Base-by-base conservation (phyloP, 92 coral and sea anemone genomes). In the Isaurus tuberculatus region DNA sequence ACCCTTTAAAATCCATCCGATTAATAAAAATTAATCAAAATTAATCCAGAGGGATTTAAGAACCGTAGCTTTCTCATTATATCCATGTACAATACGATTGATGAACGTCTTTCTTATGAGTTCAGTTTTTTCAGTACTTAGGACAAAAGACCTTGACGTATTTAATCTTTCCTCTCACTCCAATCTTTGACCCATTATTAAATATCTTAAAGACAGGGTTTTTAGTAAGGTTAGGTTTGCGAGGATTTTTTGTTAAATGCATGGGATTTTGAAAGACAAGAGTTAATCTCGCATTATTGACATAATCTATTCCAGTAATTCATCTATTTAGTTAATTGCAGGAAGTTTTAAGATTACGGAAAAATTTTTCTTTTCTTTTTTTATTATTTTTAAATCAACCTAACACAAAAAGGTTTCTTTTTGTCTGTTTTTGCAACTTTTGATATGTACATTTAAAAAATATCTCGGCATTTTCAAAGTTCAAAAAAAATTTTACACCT, bases 1-100 rank as follows among this genome's bases (percentile, higher is more conserved):
- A 77, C 19, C 26, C 19, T 77, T 77, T 75, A 20, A n/a, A 46
- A 49, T 33, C 70, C 36, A 77, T 57, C 82, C 49, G 69, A 58
- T 77, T 77, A 77, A 36, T 60, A 26, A 23, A 34, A 63, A 22
- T 22, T 28, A 63, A 63, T 15, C 16, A 63, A 32, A 25, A 14
- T 58, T 23, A 34, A 77, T 77, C 55, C 55, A 20, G 3, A 13
- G 32, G 42, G 22, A 32, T 48, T 75, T 9, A 13, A n/a, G 36
- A 29, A 3, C 17, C 81, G 26, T 13, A 19, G 46, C 48, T 75
- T 75, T 16, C 19, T 30, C 27, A 8, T 55, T 20, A 57, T 14
- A 27, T 8, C 14, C 40, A n/a, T 55, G 19, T 19, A 53, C 44
- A 53, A 53, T 15, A 46, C 15, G 22, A 51, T 14, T 19, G 22